These are phyloP conservation scores for Amia ocellicauda DNA, from an alignment of 2,113 vertebrate genomes.

Conservation along the genomic window DNA sequence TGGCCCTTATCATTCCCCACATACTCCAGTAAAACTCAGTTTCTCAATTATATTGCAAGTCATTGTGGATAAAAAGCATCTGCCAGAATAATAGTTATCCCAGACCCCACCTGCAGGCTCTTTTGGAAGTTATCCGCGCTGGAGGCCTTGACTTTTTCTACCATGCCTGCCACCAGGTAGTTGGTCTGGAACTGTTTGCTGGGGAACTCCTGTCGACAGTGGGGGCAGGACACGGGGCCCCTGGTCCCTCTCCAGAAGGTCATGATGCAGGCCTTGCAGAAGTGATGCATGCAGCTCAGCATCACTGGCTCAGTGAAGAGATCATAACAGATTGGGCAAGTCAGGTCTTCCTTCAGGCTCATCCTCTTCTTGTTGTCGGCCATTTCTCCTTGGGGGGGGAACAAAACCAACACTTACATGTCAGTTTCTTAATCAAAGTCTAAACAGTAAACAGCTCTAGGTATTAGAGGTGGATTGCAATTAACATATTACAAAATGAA, in stretches of 20 bases:
- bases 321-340: constrained; percentile 80
- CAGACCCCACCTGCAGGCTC: constrained; percentile 59
- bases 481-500: too few relatives aligned
- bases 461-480: too few relatives aligned
- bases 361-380: constrained; percentile 24
- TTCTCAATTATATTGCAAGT: too few relatives aligned
- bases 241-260: constrained; percentile 64
- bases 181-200: constrained; percentile 66
- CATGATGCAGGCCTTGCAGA: constrained; percentile 77
- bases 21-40: too few relatives aligned
- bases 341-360: constrained; percentile 77
- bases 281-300: constrained; percentile 85
- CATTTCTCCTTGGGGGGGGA: too few relatives aligned
- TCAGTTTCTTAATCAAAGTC: too few relatives aligned
- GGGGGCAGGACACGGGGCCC: constrained; percentile 69
- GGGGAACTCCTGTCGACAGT: constrained; percentile 70
- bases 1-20: too few relatives aligned
- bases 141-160: constrained; percentile 71
- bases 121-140: constrained; percentile 43
- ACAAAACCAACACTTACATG: too few relatives aligned
- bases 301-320: constrained; percentile 79
- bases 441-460: too few relatives aligned
- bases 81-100: too few relatives aligned
- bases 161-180: constrained; percentile 75
- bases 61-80: too few relatives aligned